Evolutionary conservation across 2,888 invertebrate genomes (phyloP), one percentile per base, ranked within the genome.

Genomic region (Omphaloscelis lunosa): DNA sequence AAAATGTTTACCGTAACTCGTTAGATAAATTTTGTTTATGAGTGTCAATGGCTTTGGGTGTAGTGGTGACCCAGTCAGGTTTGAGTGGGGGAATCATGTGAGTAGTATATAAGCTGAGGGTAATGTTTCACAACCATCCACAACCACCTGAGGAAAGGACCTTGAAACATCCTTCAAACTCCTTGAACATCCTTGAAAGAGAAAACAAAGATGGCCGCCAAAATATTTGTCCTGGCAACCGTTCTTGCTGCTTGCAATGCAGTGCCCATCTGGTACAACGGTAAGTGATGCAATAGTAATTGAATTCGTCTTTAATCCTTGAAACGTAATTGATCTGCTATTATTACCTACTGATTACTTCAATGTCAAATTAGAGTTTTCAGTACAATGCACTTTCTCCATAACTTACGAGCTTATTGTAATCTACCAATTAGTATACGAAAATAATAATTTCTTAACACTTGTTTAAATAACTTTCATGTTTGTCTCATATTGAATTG

Each of bases 91-190:
- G 93, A 82, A 91, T 91, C 89, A 73, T 58, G 73, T 75, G 68
- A 34, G n/a, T 90, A 89, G 93, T 96, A 96, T 96, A 96, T 93
- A 96, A 94, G 91, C 92, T 87, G 91, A 90, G 92, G 92, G 95
- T 93, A 93, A 94, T 94, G 94, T 91, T 93, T 92, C 93, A 93
- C 89, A 90, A 90, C 88, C 91, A 95, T 93, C 93, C 94, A 94
- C 93, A 92, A 89, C 89, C 91, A 92, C 87, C 89, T 72, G 90
- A 92, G 91, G 92, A 94, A 95, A 95, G 94, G 91, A 92, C 88
- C 59, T 68, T 68, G 59, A 68, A 68, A 39, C 68, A 68, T 68
- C 59, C 68, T 68, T 39, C 59, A 59, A 68, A 59, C 34, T 68
- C 58, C 59, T 68, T 88, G 87, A 89, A 89, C 88, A 90, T 90